Evolutionary conservation across 2,888 invertebrate species (phyloP), one percentile per base, ranked within the genome.

Genomic region (Linnaemya tessellans): DNA sequence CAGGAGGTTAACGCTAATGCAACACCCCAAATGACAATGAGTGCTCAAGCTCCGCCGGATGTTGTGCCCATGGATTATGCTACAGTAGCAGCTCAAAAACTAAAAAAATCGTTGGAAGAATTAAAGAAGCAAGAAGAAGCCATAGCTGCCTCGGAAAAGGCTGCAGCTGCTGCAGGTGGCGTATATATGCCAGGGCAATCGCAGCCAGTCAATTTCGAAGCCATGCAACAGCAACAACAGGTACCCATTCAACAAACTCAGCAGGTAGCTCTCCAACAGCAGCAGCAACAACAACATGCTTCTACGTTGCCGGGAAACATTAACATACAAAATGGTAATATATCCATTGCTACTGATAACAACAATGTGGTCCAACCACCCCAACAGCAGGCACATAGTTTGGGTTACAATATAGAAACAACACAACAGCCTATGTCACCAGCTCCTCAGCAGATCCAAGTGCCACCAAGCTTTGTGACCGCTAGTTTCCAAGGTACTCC

Each of bases 161-260:
- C 87, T 22, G 81, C 87, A 18, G 84, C 74, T 1, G 73, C 70
- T 0, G 73, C 79, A 10, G 84, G 87, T 46, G 83, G 81, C 4
- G 64, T 86, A 13, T 89, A 88, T 86, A 84, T 89, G 73, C 88
- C 88, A 30, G 89, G 88, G 0, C 88, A 88, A 80, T 88, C 88
- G 30, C 89, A 89, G 56, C 88, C 88, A 30, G 68, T 87, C 1
- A 87, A 81, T 64, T 88, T 84, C 58, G 79, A 84, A n/a, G 58
- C 71, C 4, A 64, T 78, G 46, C 94, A 94, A 22, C 94, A 94
- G 90, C 93, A 93, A 83, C 94, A 83, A 25, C 87, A 78, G 35
- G 46, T 65, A 75, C 8, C 78, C 1, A 18, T 74, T 49, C 86
- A 64, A n/a, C 85, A 94, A 91, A 92, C 93, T 78, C 88, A 89